phyloP scores from a whole-genome alignment of 2,113 vertebrate genomes.

The Numida meleagris region DNA sequence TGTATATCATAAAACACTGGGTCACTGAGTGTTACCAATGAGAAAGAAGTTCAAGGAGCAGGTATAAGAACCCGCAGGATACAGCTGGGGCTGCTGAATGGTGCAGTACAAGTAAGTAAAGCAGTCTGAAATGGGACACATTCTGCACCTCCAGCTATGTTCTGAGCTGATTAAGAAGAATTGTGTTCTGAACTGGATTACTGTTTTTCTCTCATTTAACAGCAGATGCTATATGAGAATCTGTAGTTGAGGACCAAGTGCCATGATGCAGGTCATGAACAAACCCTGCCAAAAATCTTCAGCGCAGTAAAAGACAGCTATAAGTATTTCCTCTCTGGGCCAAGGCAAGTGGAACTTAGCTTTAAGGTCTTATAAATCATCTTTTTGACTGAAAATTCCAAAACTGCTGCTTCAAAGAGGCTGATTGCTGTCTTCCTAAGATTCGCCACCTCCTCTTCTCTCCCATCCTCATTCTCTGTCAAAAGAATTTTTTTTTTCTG shows the following conservation, averaged over 20 bases:
- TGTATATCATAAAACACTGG: neutral
- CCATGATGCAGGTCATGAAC: neutral
- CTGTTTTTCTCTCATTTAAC: neutral
- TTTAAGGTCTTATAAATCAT: neutral
- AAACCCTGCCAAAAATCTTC: neutral
- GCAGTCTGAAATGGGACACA: neutral
- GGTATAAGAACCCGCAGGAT: neutral
- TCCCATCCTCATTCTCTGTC: neutral
- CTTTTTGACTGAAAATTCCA: neutral
- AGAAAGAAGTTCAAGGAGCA: neutral
- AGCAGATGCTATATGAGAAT: neutral
- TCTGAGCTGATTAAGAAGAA: neutral
- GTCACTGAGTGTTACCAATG: neutral
- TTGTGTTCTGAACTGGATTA: neutral
- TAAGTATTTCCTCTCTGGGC: neutral
- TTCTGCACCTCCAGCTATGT: neutral
- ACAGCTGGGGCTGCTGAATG: neutral
- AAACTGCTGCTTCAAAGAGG: neutral
- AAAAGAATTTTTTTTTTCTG: neutral
- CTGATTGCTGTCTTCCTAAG: neutral
- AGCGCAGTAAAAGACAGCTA: neutral
- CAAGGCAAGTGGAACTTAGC: neutral
- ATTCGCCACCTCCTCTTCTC: neutral
- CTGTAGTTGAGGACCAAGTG: neutral
- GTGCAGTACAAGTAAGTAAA: neutral